Conservation (phyloP, 2,888 invertebrate genomes). For the Drosophila vallismaia region DNA sequence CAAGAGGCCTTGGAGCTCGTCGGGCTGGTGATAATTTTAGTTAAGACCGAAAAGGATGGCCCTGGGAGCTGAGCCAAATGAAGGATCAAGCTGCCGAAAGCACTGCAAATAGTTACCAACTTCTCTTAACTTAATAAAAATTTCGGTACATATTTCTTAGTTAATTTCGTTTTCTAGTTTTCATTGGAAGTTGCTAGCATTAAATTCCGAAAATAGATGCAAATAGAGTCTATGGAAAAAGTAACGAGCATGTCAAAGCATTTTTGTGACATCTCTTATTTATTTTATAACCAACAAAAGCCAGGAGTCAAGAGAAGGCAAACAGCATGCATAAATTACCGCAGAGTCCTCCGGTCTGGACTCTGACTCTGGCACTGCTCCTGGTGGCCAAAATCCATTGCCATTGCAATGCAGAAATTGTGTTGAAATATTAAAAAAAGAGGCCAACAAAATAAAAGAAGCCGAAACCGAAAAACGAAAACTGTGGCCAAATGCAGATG, state of each 20-base stretch:
- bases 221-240: constrained; percentile 7
- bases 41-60: constrained; percentile 17
- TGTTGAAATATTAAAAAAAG: constrained; percentile 74
- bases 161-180: background rate
- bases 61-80: constrained; percentile 3
- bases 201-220: constrained; percentile 1
- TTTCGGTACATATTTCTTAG: background rate
- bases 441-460: constrained; percentile 24
- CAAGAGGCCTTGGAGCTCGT: constrained; percentile 28
- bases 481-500: constrained; percentile 53
- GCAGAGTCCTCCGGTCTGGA: constrained; percentile 42
- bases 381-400: constrained; percentile 11
- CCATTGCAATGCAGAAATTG: constrained; percentile 63
- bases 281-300: constrained; percentile 68
- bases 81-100: constrained; percentile 5
- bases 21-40: constrained; percentile 34
- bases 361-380: background rate
- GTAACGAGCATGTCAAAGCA: constrained; percentile 73
- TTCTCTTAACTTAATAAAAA: background rate
- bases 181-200: background rate
- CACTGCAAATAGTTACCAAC: background rate
- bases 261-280: constrained; percentile 72
- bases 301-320: constrained; percentile 72
- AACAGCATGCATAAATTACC: constrained; percentile 77
- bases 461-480: constrained; percentile 31